Evolutionary conservation across 2,113 vertebrate species (phyloP).

Genomic region (Dipodomys spectabilis): DNA sequence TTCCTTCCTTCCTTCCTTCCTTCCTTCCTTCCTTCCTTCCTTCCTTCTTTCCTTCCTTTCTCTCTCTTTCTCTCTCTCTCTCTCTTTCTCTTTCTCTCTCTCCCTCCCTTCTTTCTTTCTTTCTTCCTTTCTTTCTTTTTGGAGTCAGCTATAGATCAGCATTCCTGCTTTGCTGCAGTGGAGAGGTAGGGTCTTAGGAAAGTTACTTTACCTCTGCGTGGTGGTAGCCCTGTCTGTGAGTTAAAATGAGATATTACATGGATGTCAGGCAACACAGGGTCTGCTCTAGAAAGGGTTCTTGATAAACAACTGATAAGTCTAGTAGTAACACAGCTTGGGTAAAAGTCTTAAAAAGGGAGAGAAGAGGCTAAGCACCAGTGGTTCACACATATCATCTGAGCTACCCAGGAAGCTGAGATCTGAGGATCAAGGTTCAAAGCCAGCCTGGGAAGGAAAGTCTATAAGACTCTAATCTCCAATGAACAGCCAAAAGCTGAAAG

Average conservation of each 20-base stretch:
- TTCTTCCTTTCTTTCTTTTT: not conserved
- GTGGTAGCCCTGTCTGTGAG: constrained; percentile 15
- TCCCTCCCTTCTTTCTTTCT: too few relatives aligned
- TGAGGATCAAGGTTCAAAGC: not conserved
- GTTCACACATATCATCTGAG: too few relatives aligned
- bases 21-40: too few relatives aligned
- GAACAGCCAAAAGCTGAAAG: too few relatives aligned
- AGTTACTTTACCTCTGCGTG: not conserved
- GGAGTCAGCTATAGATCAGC: not conserved
- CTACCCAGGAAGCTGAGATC: too few relatives aligned
- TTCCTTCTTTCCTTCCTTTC: too few relatives aligned
- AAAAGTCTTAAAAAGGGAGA: not conserved
- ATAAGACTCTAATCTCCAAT: too few relatives aligned
- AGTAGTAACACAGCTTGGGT: not conserved
- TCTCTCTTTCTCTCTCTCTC: too few relatives aligned
- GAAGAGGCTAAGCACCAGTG: too few relatives aligned
- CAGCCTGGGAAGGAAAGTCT: too few relatives aligned
- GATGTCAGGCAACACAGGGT: not conserved
- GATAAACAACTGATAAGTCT: not conserved
- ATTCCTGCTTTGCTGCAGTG: not conserved
- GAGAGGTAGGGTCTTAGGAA: not conserved
- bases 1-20: too few relatives aligned
- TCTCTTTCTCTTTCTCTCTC: too few relatives aligned
- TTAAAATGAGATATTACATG: not conserved
- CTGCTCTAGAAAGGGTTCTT: not conserved